Conservation (phyloP, 2,113 vertebrate species). For the Salvelinus alpinus region DNA sequence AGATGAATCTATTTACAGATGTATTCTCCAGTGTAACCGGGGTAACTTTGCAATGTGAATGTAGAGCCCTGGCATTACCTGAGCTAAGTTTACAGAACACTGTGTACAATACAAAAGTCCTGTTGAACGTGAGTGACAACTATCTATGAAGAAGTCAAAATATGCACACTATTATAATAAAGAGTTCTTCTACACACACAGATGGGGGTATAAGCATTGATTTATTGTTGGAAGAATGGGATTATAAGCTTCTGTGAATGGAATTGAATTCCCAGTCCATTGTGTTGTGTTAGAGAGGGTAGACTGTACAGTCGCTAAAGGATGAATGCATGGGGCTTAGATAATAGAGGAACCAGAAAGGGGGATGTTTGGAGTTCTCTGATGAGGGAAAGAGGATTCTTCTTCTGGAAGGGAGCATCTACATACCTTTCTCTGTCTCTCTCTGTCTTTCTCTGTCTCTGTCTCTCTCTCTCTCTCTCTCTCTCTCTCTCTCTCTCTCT, state of each 20-base stretch:
- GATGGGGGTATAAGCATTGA: conserved; percentile 9
- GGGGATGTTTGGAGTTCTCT: background rate
- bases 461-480: too few species aligned
- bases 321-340: background rate
- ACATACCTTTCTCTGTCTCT: background rate
- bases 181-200: conserved; percentile 68
- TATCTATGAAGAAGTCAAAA: conserved; percentile 72
- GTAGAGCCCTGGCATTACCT: conserved; percentile 60
- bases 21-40: conserved; percentile 65
- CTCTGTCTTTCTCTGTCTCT: too few species aligned
- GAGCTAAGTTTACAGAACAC: conserved; percentile 74
- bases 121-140: conserved; percentile 72
- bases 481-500: too few species aligned
- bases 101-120: conserved; percentile 71
- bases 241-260: background rate
- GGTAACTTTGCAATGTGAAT: conserved; percentile 57
- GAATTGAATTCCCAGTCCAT: background rate
- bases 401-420: background rate
- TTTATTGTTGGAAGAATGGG: conserved; percentile 8
- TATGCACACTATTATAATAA: conserved; percentile 77
- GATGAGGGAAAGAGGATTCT: background rate
- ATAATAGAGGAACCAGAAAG: background rate
- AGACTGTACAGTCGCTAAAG: background rate
- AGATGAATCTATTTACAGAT: conserved; percentile 62
- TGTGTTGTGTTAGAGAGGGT: background rate